Conservation (phyloP, 2,113 vertebrate species). For the Alethe castanea region DNA sequence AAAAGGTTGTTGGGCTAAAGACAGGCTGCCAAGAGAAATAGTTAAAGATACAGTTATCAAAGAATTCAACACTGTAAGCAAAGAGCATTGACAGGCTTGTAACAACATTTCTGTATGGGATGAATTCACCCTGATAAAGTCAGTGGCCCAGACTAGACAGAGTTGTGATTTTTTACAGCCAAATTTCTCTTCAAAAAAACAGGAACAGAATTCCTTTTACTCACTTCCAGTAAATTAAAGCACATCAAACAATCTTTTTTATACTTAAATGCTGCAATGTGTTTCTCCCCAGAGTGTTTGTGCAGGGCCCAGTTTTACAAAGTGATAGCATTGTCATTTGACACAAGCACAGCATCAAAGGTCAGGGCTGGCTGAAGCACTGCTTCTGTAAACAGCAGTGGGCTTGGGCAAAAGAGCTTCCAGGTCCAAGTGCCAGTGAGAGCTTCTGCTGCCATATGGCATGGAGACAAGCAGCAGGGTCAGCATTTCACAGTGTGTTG, state of each 20-base stretch:
- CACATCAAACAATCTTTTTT: not conserved
- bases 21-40: not conserved
- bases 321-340: not conserved
- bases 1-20: not conserved
- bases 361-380: not conserved
- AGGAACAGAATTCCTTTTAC: not conserved
- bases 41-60: not conserved
- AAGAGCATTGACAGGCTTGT: not conserved
- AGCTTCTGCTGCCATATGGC: slow-evolving; percentile 45
- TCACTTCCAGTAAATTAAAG: slow-evolving; percentile 18
- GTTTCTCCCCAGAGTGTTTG: not conserved
- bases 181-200: not conserved
- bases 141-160: not conserved
- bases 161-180: not conserved
- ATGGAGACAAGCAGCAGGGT: slow-evolving; percentile 9
- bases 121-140: not conserved
- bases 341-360: not conserved
- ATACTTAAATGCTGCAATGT: not conserved
- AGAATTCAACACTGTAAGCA: not conserved
- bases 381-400: not conserved
- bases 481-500: not conserved
- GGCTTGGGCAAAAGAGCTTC: not conserved
- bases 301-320: not conserved
- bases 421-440: not conserved
- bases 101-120: not conserved